These are phyloP conservation scores for Empidonax traillii DNA, from an alignment of 2,113 vertebrate genomes.

Conservation along the genomic window DNA sequence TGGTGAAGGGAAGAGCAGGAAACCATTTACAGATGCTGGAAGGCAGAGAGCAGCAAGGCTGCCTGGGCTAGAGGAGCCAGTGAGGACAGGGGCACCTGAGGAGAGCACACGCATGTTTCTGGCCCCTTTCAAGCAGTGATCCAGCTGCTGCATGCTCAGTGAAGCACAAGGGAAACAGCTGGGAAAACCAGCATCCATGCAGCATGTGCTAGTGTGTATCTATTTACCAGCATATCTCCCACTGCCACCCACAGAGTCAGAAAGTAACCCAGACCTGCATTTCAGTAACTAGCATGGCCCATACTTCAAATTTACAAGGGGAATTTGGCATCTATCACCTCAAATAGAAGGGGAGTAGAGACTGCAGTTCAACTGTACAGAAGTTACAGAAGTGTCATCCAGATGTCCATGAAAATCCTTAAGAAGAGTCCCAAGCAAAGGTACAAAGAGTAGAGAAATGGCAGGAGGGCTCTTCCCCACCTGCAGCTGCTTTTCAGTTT, in stretches of 20 bases:
- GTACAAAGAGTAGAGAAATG: neutral
- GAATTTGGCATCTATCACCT: neutral
- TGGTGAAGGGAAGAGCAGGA: neutral
- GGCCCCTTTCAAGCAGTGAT: neutral
- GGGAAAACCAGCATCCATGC: neutral
- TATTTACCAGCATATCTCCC: neutral
- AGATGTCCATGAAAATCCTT: neutral
- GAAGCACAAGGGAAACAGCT: neutral
- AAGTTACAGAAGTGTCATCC: neutral
- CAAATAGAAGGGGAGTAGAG: neutral
- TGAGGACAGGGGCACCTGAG: accelerated
- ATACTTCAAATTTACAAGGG: neutral
- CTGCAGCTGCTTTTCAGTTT: neutral
- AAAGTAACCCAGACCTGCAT: neutral
- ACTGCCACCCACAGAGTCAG: neutral
- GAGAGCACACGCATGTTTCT: neutral
- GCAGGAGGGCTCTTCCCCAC: neutral
- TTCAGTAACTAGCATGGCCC: neutral
- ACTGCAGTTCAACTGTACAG: neutral
- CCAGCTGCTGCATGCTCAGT: neutral
- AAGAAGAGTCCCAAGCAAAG: neutral
- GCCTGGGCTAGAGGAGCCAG: neutral
- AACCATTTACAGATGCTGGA: neutral
- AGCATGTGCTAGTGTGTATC: accelerated
- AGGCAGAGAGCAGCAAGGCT: neutral